Base-by-base conservation (phyloP, 2,888 invertebrate species). In the Baronia brevicornis region DNA sequence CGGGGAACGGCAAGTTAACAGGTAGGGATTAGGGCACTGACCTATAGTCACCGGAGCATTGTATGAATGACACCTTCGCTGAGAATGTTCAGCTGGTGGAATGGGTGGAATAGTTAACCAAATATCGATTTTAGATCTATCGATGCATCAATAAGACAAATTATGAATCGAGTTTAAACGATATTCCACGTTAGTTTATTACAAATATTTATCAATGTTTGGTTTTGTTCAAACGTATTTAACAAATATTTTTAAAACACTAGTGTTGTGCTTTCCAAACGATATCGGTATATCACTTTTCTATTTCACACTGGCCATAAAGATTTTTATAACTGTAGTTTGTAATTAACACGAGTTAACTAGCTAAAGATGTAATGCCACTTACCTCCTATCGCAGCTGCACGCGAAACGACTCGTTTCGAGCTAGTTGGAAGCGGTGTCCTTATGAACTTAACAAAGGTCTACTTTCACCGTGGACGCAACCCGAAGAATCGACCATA, bases 371-470 rank as follows among this genome's bases (percentile, higher is more conserved):
- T 51, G 41, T 56, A 61, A 68, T 58, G 60, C 67, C 73, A 69
- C 82, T 80, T 70, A 82, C 82, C 80, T 72, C 46, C 51, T 67
- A 62, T 65, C 64, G 58, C 48, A 72, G 70, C 57, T 69, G 72
- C 63, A 73, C 57, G 68, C 72, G 70, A 77, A 75, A 72, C 73
- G 63, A 65, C 57, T 63, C 56, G 73, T 65, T 69, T 60, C 70
- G 70, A 67, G 69, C 61, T 60, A 65, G 72, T 67, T 68, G 74
- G 71, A 61, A 64, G 58, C 62, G 48, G 61, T 75, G 79, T 80
- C 82, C 82, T 82, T 82, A 73, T 70, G 77, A 79, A 80, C 78
- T 71, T 66, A 73, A 73, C 74, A 74, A 79, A 79, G 80, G 77
- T 80, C 68, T 77, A 82, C 82, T 82, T 82, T 84, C 82, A 82